Conservation (phyloP, 2,797 vertebrate genomes). For the Myiothlypis coronata region DNA sequence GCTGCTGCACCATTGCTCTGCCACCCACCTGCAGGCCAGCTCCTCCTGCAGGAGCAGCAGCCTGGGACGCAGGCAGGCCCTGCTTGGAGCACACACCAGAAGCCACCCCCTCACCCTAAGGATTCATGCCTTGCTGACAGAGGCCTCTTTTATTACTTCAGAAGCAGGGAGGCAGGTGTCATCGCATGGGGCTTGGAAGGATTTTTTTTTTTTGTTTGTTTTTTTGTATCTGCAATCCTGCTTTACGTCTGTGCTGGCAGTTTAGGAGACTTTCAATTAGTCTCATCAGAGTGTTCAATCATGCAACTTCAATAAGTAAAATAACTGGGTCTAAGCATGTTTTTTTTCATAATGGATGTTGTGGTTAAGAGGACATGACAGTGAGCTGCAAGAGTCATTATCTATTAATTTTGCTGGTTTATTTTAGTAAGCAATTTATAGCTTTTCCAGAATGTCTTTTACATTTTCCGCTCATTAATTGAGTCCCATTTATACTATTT, state of each 20-base stretch:
- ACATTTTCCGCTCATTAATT: slow-evolving; percentile 53
- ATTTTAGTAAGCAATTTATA: slow-evolving; percentile 63
- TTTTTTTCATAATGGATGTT: slow-evolving; percentile 33
- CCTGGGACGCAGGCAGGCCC: not conserved
- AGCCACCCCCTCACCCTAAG: not conserved
- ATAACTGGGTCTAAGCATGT: not conserved
- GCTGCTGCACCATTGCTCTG: not conserved
- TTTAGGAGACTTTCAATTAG: not conserved
- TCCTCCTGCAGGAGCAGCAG: not conserved
- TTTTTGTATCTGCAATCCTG: not conserved
- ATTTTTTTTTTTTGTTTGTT: not conserved
- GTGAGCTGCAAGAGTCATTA: slow-evolving; percentile 37
- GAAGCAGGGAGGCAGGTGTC: not conserved
- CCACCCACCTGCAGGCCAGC: not conserved
- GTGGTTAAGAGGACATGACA: slow-evolving; percentile 55
- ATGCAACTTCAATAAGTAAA: not conserved
- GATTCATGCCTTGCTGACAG: not conserved
- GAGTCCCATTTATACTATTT: slow-evolving; percentile 40
- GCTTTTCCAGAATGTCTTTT: slow-evolving; percentile 46
- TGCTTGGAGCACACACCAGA: not conserved
- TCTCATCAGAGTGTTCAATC: not conserved
- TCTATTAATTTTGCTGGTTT: slow-evolving; percentile 54
- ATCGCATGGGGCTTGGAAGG: not conserved
- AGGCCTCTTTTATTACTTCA: not conserved
- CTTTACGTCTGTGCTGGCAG: not conserved